Percentiles rank a stretch among this genome's conserved stretches.
phyloP scores from a whole-genome alignment of 2,888 invertebrate species.

The Parascotia fuliginaria region DNA sequence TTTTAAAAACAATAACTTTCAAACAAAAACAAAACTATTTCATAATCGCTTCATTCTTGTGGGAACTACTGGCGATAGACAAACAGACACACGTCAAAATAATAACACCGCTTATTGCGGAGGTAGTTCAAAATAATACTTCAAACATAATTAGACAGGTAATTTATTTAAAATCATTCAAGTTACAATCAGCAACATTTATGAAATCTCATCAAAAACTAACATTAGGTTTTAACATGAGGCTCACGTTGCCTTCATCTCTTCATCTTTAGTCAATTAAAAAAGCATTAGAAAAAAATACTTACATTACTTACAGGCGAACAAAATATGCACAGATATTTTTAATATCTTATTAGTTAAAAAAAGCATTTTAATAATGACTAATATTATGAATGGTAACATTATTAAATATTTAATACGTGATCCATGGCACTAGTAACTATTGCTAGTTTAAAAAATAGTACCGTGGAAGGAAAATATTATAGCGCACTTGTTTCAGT shows the following conservation, averaged over 20 bases:
- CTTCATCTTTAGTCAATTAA: slow-evolving; percentile 2
- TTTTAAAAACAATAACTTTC: no score
- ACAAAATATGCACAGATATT: slow-evolving; percentile 49
- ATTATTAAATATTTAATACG: slow-evolving; percentile 34
- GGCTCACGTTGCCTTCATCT: neutral
- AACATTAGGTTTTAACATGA: slow-evolving; percentile 8
- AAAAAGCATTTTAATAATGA: slow-evolving; percentile 47
- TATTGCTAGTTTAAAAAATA: slow-evolving; percentile 33
- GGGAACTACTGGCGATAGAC: no score
- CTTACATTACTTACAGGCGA: slow-evolving; percentile 15
- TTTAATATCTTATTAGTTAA: slow-evolving; percentile 46
- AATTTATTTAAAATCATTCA: slow-evolving; percentile 40
- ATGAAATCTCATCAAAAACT: slow-evolving; percentile 18
- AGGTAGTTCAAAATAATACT: neutral
- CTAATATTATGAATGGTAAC: slow-evolving; percentile 53
- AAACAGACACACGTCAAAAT: no score
- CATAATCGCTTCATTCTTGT: no score
- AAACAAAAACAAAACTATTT: no score
- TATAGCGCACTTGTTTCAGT: neutral
- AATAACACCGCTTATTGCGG: no score
- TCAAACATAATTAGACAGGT: slow-evolving; percentile 35
- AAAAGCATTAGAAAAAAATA: slow-evolving; percentile 27
- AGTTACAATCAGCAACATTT: slow-evolving; percentile 35
- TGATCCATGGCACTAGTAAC: slow-evolving; percentile 53
- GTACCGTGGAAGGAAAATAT: slow-evolving; percentile 13